Percentiles rank a stretch among this genome's conserved stretches.
Conservation (phyloP, 2,888 invertebrate species). For the Xanthorhoe designata region DNA sequence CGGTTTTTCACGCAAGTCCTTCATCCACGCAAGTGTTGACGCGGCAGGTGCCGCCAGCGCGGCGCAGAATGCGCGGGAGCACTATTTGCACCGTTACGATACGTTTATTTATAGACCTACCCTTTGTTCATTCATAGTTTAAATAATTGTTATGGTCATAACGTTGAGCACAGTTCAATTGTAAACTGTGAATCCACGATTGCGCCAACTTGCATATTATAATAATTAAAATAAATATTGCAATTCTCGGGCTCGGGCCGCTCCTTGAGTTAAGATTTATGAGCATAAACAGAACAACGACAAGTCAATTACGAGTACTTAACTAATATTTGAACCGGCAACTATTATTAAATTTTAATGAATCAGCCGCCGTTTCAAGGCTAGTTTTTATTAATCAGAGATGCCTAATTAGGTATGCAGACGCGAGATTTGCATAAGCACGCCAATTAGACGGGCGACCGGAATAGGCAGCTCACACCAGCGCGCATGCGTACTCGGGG, state of each 20-base stretch:
- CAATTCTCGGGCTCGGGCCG: neutral
- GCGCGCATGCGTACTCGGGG: conserved; percentile 12
- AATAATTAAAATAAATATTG: no score
- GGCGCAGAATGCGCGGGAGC: conserved; percentile 9
- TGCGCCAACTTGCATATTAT: no score
- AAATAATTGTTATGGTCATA: neutral
- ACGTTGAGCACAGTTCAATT: neutral
- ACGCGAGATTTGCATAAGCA: conserved; percentile 26
- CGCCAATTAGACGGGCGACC: conserved; percentile 32
- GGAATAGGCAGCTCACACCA: conserved; percentile 11
- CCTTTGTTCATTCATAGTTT: conserved; percentile 25
- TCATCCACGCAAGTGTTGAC: no score
- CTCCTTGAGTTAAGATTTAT: neutral
- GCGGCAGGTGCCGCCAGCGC: neutral
- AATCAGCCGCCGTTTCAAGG: neutral
- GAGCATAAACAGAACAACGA: neutral
- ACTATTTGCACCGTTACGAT: conserved; percentile 20
- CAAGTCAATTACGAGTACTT: neutral
- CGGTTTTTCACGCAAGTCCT: neutral
- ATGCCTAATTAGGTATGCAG: conserved; percentile 13
- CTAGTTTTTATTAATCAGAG: neutral
- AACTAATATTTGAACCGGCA: neutral
- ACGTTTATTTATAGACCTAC: conserved; percentile 12
- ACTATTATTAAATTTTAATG: neutral
- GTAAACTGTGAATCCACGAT: neutral